Conservation (phyloP, 1,140 invertebrate species). For the Orchesella cincta region DNA sequence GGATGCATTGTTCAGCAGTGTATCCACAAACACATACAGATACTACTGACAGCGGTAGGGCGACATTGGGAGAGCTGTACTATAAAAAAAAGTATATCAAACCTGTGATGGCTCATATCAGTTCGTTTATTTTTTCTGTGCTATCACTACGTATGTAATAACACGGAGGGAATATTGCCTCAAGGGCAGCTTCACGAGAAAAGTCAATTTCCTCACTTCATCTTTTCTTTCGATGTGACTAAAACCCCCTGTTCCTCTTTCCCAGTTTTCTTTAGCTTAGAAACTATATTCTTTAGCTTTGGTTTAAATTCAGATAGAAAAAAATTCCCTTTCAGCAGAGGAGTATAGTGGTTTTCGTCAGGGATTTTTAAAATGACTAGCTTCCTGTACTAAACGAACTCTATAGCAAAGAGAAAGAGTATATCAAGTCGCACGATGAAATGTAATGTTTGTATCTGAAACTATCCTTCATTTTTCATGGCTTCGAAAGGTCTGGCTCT, state of each 20-base stretch:
- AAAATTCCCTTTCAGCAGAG: background rate
- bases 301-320: background rate
- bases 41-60: too few species aligned
- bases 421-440: too few species aligned
- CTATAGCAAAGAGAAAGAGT: background rate
- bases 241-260: background rate
- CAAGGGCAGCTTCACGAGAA: background rate
- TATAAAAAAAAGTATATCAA: too few species aligned
- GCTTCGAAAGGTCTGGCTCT: too few species aligned
- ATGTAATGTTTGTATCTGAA: too few species aligned
- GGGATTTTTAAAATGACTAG: slow-evolving; percentile 17
- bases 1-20: background rate
- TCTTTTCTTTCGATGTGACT: background rate
- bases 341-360: slow-evolving; percentile 1
- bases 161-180: slow-evolving; percentile 10
- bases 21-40: background rate
- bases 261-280: too few species aligned
- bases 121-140: too few species aligned
- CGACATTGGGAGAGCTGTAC: too few species aligned
- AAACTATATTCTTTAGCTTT: too few species aligned
- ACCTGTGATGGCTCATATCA: too few species aligned
- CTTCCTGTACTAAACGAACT: background rate
- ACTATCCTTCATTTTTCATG: too few species aligned
- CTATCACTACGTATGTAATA: too few species aligned
- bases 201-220: slow-evolving; percentile 30